Conservation (phyloP, 2,113 vertebrate species). For the Tretioscincus oriximinensis region DNA sequence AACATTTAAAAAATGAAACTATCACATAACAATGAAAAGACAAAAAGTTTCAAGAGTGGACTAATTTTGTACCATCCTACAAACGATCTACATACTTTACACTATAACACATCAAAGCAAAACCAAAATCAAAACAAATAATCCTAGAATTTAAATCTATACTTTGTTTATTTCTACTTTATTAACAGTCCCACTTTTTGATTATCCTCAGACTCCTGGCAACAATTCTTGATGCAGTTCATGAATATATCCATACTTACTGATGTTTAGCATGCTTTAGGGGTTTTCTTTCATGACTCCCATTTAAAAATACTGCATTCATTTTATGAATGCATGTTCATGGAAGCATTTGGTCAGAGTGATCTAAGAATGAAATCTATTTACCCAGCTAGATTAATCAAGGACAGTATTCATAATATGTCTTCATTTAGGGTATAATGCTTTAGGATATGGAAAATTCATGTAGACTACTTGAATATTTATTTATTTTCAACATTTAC, state of each 20-base stretch:
- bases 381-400: background rate
- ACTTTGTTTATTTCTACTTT: conserved; percentile 45
- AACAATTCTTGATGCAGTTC: conserved; percentile 12
- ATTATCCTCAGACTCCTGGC: conserved; percentile 12
- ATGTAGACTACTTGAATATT: background rate
- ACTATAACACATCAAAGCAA: conserved; percentile 45
- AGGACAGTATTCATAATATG: background rate
- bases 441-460: conserved; percentile 5
- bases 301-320: conserved; percentile 15
- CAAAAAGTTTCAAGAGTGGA: background rate
- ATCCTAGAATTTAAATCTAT: conserved; percentile 27
- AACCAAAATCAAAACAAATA: conserved; percentile 20
- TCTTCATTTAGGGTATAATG: background rate
- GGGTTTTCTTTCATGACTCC: conserved; percentile 17
- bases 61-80: background rate
- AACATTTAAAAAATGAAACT: conserved; percentile 14
- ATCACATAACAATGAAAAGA: background rate
- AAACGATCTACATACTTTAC: background rate
- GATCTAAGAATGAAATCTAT: background rate
- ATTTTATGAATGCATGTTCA: background rate
- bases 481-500: too few relatives aligned
- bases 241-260: conserved; percentile 17
- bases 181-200: conserved; percentile 37
- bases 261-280: background rate
- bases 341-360: background rate